Evolutionary conservation across 2,888 invertebrate genomes (phyloP), one percentile per base, ranked within the genome.

Genomic region (Acholoe squamosa): DNA sequence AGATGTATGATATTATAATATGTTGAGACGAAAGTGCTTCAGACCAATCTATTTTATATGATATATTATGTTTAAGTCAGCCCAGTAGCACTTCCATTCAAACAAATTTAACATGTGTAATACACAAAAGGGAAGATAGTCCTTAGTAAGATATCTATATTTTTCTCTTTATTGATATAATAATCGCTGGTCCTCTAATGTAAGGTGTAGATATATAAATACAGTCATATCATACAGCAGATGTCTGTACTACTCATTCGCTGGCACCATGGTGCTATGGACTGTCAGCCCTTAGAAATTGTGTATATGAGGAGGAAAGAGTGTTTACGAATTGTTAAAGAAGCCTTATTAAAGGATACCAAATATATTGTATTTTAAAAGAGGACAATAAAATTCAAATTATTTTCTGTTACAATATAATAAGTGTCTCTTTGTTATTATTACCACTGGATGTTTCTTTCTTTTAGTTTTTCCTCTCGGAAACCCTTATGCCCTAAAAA

Each of bases 341-440:
- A 52, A 54, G 25, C 28, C 52, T 28, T 54, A 86, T 54, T n/a
- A 56, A 56, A 54, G 28, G 33, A 19, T n/a, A 25, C 22, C 31
- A 80, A 80, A 80, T 14, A 34, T 80, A 43, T 52, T 86, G 86
- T 86, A 86, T 86, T 86, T 86, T 86, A 86, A 84, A 86, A 52
- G 56, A 86, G 86, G 86, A 86, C 56, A 86, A 86, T 86, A 86
- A 86, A 43, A 86, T 54, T 86, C 86, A 86, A 86, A 86, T 86
- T 86, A 86, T 86, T 86, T 86, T 86, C 86, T 86, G 86, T 86
- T 86, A 86, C 86, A 86, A 86, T 86, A 86, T 80, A 34, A 3
- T 43, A 34, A 1, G 52, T 86, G 52, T 86, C 43, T 86, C 33
- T 19, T 80, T 80, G 80, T 80, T 43, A n/a, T 19, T 80, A 80